phyloP scores from a whole-genome alignment of 1,140 invertebrate genomes.

The Drosophila bipectinata region DNA sequence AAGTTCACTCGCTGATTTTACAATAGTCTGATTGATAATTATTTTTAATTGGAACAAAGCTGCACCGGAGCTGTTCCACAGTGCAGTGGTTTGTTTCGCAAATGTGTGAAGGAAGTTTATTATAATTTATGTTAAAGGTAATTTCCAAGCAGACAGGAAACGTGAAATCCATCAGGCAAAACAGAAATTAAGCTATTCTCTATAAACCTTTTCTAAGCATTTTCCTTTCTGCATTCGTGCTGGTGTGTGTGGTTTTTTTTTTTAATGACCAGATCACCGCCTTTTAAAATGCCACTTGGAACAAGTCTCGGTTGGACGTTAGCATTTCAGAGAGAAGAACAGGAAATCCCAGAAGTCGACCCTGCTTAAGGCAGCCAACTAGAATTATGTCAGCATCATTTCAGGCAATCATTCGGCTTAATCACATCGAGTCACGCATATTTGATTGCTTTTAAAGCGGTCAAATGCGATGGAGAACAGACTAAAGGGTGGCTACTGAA shows the following conservation, averaged over 20 bases:
- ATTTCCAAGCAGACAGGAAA: slow-evolving; percentile 19
- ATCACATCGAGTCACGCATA: slow-evolving; percentile 71
- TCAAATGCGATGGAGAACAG: slow-evolving; percentile 18
- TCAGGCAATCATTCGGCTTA: slow-evolving; percentile 62
- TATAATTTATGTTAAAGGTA: slow-evolving; percentile 16
- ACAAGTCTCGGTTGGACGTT: slow-evolving; percentile 18
- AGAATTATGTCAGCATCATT: slow-evolving; percentile 73
- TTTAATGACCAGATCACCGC: slow-evolving; percentile 43
- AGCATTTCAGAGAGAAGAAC: slow-evolving; percentile 31
- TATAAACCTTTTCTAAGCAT: slow-evolving; percentile 20
- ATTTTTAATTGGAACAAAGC: slow-evolving; percentile 60
- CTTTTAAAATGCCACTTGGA: slow-evolving; percentile 47
- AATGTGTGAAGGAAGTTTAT: slow-evolving; percentile 2
- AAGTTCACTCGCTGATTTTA: slow-evolving; percentile 25
- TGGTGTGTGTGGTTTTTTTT: slow-evolving; percentile 2
- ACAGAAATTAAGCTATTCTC: slow-evolving; percentile 10
- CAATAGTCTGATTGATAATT: slow-evolving; percentile 60
- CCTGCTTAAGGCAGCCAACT: slow-evolving; percentile 16
- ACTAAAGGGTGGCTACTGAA: slow-evolving; percentile 8
- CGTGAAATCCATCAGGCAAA: slow-evolving; percentile 10
- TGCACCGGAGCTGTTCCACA: neutral
- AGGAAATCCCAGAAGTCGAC: slow-evolving; percentile 39
- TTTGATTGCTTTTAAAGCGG: slow-evolving; percentile 72
- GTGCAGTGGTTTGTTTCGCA: slow-evolving; percentile 8
- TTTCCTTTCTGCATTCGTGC: slow-evolving; percentile 20